These are phyloP conservation scores for Oscheius sp. DNA, from an alignment of 2,888 invertebrate genomes.

Conservation along the genomic window DNA sequence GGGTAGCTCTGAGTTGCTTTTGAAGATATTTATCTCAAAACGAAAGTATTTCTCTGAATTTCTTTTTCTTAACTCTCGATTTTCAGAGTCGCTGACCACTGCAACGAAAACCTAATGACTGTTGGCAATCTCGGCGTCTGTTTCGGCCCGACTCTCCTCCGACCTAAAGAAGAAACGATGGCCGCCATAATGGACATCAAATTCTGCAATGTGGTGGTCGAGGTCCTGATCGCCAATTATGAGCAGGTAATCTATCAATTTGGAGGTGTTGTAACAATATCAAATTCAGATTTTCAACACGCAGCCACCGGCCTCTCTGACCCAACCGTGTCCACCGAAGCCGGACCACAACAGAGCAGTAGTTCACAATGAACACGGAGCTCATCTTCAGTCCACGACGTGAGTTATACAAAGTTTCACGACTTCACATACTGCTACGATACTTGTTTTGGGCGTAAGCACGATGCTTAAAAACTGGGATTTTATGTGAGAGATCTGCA, in stretches of 20 bases:
- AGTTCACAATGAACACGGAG: slow-evolving; percentile 15
- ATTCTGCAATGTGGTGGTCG: slow-evolving; percentile 97
- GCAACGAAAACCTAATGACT: slow-evolving; percentile 94
- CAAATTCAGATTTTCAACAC: slow-evolving; percentile 63
- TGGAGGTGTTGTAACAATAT: background rate
- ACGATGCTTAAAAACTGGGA: too few species aligned
- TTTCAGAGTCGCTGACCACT: slow-evolving; percentile 84
- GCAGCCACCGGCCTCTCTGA: slow-evolving; percentile 59
- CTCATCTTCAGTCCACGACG: slow-evolving; percentile 1
- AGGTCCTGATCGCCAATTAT: slow-evolving; percentile 79
- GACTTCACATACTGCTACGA: too few species aligned
- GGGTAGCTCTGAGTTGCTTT: too few species aligned
- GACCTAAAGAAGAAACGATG: slow-evolving; percentile 95
- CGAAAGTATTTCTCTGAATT: too few species aligned
- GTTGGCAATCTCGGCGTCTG: slow-evolving; percentile 96
- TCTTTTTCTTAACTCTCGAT: too few species aligned
- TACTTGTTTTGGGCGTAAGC: background rate
- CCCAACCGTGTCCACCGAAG: slow-evolving; percentile 68
- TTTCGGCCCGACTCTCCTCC: slow-evolving; percentile 93
- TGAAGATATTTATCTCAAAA: too few species aligned
- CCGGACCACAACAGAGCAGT: slow-evolving; percentile 59
- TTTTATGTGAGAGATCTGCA: too few species aligned
- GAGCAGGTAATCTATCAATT: slow-evolving; percentile 40
- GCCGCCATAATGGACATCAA: slow-evolving; percentile 98
- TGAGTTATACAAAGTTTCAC: background rate